These are phyloP conservation scores for Calameuta idolon DNA, from an alignment of 2,888 invertebrate genomes.

Conservation along the genomic window DNA sequence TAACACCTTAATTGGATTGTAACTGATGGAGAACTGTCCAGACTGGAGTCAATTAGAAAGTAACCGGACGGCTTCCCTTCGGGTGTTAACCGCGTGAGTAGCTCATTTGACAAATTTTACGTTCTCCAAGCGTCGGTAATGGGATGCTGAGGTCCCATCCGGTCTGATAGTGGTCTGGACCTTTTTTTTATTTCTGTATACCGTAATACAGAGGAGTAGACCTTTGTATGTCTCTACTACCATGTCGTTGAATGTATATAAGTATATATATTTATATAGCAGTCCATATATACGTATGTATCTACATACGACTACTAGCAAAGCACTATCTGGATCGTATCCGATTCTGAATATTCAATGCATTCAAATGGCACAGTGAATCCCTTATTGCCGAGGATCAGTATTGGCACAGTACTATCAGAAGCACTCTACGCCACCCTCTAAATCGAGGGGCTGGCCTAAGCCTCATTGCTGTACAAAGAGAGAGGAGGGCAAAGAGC, in stretches of 20 bases:
- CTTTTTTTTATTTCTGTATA: not conserved
- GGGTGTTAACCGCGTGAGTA: not conserved
- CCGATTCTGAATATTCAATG: slow-evolving; percentile 18
- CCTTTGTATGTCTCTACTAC: not conserved
- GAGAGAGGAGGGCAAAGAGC: slow-evolving; percentile 20
- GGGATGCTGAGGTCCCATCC: not conserved
- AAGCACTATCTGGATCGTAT: not conserved
- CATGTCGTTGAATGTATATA: not conserved
- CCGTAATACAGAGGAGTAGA: not conserved
- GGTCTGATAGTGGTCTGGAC: not conserved
- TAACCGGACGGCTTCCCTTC: not conserved
- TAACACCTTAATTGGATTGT: slow-evolving; percentile 32
- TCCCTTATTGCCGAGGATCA: slow-evolving; percentile 7
- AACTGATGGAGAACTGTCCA: slow-evolving; percentile 11
- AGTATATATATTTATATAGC: not conserved
- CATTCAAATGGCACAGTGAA: slow-evolving; percentile 11
- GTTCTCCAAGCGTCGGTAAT: not conserved
- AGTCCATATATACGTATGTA: not conserved
- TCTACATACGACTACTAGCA: not conserved
- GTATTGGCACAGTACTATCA: not conserved
- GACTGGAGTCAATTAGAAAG: not conserved
- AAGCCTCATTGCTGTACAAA: slow-evolving; percentile 19
- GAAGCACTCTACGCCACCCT: slow-evolving; percentile 6
- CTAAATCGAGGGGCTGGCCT: not conserved
- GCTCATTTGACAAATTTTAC: not conserved